Evolutionary conservation across 2,888 invertebrate genomes (phyloP).

Genomic region (Calameuta idolon): DNA sequence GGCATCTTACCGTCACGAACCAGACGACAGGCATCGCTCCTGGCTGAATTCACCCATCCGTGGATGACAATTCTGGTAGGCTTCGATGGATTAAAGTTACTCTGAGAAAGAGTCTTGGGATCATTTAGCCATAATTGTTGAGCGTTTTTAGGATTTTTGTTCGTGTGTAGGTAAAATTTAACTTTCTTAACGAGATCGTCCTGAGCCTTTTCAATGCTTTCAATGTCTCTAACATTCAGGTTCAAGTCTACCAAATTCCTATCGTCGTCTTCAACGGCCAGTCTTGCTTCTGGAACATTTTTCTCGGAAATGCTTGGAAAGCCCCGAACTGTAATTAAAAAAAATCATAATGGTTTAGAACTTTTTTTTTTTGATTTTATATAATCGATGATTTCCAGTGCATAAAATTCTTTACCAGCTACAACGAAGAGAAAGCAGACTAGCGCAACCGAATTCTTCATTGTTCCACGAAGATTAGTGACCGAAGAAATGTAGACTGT

Average conservation of each 20-base stretch:
- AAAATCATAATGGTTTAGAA: too few relatives aligned
- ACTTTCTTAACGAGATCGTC: slow-evolving; percentile 23
- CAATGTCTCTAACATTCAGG: slow-evolving; percentile 4
- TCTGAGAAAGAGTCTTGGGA: slow-evolving; percentile 29
- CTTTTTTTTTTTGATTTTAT: too few relatives aligned
- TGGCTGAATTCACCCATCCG: slow-evolving; percentile 47
- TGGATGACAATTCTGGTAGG: slow-evolving; percentile 56
- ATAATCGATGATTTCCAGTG: too few relatives aligned
- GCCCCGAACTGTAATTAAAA: too few relatives aligned
- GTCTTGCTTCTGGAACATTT: too few relatives aligned
- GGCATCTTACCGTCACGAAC: slow-evolving; percentile 9
- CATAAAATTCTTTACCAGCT: too few relatives aligned
- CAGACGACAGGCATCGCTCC: slow-evolving; percentile 32
- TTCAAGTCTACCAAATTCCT: slow-evolving; percentile 32
- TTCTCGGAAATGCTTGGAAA: too few relatives aligned
- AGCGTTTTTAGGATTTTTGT: slow-evolving; percentile 21
- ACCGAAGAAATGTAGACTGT: too few relatives aligned
- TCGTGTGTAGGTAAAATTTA: slow-evolving; percentile 47
- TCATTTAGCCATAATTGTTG: slow-evolving; percentile 40
- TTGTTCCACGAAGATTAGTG: too few relatives aligned
- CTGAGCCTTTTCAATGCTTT: too few relatives aligned
- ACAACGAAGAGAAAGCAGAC: too few relatives aligned
- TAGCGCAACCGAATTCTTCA: too few relatives aligned
- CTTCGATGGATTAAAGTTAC: slow-evolving; percentile 41
- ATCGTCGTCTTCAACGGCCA: slow-evolving; percentile 32